Conservation (phyloP, 2,888 invertebrate species). For the Thumatha senex region DNA sequence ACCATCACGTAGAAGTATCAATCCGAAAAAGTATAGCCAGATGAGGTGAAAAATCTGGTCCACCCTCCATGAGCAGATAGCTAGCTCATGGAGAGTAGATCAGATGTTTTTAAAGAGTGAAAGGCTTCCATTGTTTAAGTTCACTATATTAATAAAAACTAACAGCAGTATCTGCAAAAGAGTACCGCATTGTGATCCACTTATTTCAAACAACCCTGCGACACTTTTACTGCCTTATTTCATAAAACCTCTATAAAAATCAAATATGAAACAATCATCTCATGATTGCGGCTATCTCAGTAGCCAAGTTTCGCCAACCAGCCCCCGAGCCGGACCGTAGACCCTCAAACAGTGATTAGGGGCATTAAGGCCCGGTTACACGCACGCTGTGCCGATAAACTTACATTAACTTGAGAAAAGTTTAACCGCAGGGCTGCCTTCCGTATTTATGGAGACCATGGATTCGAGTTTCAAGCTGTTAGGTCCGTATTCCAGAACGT, state of each 20-base stretch:
- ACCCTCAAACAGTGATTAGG: constrained; percentile 37
- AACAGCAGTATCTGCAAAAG: too few relatives aligned
- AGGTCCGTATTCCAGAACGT: too few relatives aligned
- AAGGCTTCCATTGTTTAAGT: too few relatives aligned
- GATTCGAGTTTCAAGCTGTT: constrained; percentile 5
- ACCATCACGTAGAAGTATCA: too few relatives aligned
- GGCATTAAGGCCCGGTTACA: constrained; percentile 26
- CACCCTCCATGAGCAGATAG: too few relatives aligned
- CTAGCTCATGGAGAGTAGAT: too few relatives aligned
- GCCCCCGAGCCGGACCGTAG: constrained; percentile 7
- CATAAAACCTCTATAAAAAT: constrained; percentile 1
- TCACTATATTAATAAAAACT: too few relatives aligned
- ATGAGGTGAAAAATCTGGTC: too few relatives aligned
- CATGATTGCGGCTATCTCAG: not conserved
- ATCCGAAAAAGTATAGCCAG: too few relatives aligned
- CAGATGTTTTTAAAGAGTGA: too few relatives aligned
- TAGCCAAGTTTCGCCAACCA: not conserved
- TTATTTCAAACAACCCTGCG: not conserved
- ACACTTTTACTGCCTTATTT: not conserved
- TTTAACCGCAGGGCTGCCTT: constrained; percentile 4
- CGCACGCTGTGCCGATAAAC: constrained; percentile 33
- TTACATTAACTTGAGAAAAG: constrained; percentile 29
- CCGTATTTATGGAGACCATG: constrained; percentile 7
- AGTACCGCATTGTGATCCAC: not conserved
- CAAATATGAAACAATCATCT: constrained; percentile 8